These are phyloP conservation scores for Tyrophagus putrescentiae DNA, from an alignment of 1,140 invertebrate species.

Conservation along the genomic window DNA sequence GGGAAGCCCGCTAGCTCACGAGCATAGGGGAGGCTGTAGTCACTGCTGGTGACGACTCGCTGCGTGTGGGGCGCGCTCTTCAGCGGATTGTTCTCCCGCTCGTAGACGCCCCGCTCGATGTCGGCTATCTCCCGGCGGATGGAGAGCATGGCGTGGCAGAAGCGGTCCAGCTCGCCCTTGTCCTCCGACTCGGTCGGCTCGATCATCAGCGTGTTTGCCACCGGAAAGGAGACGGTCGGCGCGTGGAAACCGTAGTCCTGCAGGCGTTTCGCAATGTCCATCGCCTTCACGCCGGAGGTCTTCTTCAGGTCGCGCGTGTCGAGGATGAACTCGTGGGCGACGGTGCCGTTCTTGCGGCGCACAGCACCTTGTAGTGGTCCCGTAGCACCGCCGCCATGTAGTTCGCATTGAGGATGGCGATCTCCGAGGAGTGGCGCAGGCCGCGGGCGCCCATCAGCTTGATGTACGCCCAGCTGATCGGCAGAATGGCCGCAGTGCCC, in stretches of 20 bases:
- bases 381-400: conserved; percentile 88
- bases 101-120: conserved; percentile 77
- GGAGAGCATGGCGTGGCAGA: conserved; percentile 75
- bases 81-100: conserved; percentile 70
- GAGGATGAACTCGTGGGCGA: conserved; percentile 96
- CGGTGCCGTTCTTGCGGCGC: conserved; percentile 57
- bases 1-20: conserved; percentile 90
- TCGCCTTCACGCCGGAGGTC: conserved; percentile 80
- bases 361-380: conserved; percentile 74
- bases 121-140: conserved; percentile 85
- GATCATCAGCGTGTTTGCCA: conserved; percentile 89
- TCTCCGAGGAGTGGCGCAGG: conserved; percentile 76
- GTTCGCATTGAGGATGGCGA: conserved; percentile 96
- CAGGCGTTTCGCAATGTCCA: conserved; percentile 90
- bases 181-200: conserved; percentile 98
- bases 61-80: conserved; percentile 92
- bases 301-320: conserved; percentile 90
- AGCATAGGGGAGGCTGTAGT: conserved; percentile 84
- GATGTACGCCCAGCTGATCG: conserved; percentile 98
- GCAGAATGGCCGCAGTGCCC: conserved; percentile 86
- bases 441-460: conserved; percentile 94
- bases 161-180: conserved; percentile 81
- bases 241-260: conserved; percentile 99
- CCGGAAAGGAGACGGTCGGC: conserved; percentile 98
- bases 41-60: conserved; percentile 57